Base-by-base conservation (phyloP, 2,888 invertebrate genomes). In the Tanypteryx hageni region DNA sequence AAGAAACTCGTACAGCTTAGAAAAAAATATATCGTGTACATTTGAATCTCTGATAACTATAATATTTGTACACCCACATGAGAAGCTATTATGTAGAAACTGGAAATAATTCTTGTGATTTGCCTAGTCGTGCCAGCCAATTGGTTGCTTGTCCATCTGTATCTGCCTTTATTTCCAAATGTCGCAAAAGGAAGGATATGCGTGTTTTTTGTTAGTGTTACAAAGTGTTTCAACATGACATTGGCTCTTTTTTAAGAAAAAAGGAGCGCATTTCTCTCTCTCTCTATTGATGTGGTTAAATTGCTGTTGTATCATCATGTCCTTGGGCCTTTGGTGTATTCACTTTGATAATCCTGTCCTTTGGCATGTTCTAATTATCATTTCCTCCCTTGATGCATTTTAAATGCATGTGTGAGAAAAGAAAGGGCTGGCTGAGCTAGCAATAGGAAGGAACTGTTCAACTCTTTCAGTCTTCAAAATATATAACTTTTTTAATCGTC, bases 81-180 rank as follows among this genome's bases (percentile, higher is more conserved):
- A n/a, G 16, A 27, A 56, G 83, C 57, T 83, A 18, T 57, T 83
- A 83, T 44, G 56, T 89, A 64, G 89, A 89, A 89, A 89, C 31
- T 11, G 61, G 68, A 89, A 89, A 61, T 68, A 64, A 31, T 89
- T 89, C 89, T 64, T 89, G 89, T 89, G 89, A 89, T 92, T 92
- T 82, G 44, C 92, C 92, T 92, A 92, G 92, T 92, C 92, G 76
- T 92, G 27, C 81, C 89, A 92, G 82, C 82, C 22, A 59, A 86
- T 81, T 92, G 85, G 76, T 92, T 31, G 92, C 68, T 84, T 64
- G n/a, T 44, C 83, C 83, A 83, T 56, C 56, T 89, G 16, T 64
- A 61, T 64, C 64, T 89, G 61, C 89, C 61, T 44, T 64, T 89
- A 18, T 56, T 64, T 89, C 61, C 64, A 64, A 89, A 64, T 44